Conservation (phyloP, 2,888 invertebrate species). For the Dicroscelio sp. region DNA sequence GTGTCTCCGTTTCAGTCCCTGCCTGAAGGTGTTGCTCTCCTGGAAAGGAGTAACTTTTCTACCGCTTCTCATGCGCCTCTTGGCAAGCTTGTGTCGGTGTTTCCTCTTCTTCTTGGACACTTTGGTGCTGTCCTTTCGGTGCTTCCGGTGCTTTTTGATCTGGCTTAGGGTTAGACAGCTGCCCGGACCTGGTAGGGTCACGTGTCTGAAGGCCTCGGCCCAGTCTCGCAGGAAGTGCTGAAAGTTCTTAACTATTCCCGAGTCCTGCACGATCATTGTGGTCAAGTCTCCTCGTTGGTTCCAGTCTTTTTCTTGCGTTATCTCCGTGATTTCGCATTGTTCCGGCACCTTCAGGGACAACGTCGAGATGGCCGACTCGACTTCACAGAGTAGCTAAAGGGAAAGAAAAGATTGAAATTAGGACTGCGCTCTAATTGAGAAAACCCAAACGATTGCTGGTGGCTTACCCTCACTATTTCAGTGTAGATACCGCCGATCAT, state of each 20-base stretch:
- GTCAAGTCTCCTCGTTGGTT: conserved; percentile 92
- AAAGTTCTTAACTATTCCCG: conserved; percentile 93
- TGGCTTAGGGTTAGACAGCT: background rate
- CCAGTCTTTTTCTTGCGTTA: conserved; percentile 91
- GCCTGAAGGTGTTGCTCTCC: no score
- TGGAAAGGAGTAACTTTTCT: background rate
- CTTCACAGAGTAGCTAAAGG: background rate
- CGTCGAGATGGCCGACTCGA: conserved; percentile 82
- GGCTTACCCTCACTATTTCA: conserved; percentile 89
- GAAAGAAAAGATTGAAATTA: background rate
- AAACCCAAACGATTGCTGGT: no score
- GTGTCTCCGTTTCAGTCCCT: no score
- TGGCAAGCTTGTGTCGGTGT: conserved; percentile 9
- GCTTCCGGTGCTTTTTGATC: no score
- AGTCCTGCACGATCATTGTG: conserved; percentile 92
- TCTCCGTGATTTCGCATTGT: conserved; percentile 90
- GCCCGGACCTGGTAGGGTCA: conserved; percentile 87
- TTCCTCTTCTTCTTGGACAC: conserved; percentile 81
- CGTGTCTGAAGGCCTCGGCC: conserved; percentile 92
- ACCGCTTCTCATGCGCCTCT: background rate
- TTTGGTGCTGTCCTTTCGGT: no score
- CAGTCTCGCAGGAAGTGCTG: conserved; percentile 93
- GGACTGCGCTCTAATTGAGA: no score
- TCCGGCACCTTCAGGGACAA: conserved; percentile 90
- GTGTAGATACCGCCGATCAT: conserved; percentile 91